Evolutionary conservation across 2,888 invertebrate genomes (phyloP), one percentile per base, ranked within the genome.

Genomic region (Syritta pipiens): DNA sequence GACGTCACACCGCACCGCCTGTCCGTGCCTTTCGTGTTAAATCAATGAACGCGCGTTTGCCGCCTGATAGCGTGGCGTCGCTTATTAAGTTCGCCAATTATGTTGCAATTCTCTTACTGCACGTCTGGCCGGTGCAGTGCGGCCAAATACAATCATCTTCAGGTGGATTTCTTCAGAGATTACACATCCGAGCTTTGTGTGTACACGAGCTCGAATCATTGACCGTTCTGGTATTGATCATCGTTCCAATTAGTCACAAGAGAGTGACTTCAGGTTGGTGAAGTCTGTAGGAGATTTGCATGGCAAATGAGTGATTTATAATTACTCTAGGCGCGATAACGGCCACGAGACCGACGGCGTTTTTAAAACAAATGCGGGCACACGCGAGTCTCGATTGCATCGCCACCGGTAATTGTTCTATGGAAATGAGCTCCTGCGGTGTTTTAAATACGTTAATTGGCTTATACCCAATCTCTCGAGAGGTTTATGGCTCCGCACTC

Each of bases 141-240:
- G 57, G 9, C 9, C 9, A 42, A 42, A 40, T 17, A 17, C 37
- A 17, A n/a, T 28, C 40, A 49, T 63, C 30, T 30, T 35, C 7
- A 19, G 48, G 12, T 40, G 12, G 9, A 5, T 37, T n/a, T 48
- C 22, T 40, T 9, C 3, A 7, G 14, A 28, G 3, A 19, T 48
- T 20, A 7, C 26, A 10, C 32, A 14, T 20, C 24, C 6, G 10
- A 9, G 9, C 30, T 7, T 14, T 14, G 26, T 7, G 24, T 6
- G 28, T 67, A 55, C 19, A 44, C 30, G 12, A 63, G 63, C 57
- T 46, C 44, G 67, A 62, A 63, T 69, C 81, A 75, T 69, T 81
- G 81, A 81, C 81, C 81, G 81, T 81, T 81, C 81, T 81, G 75
- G 81, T 81, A 81, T 81, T 81, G 81, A 81, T 81, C 81, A 81